Conservation (phyloP, 2,888 invertebrate species). For the Erannis defoliaria region DNA sequence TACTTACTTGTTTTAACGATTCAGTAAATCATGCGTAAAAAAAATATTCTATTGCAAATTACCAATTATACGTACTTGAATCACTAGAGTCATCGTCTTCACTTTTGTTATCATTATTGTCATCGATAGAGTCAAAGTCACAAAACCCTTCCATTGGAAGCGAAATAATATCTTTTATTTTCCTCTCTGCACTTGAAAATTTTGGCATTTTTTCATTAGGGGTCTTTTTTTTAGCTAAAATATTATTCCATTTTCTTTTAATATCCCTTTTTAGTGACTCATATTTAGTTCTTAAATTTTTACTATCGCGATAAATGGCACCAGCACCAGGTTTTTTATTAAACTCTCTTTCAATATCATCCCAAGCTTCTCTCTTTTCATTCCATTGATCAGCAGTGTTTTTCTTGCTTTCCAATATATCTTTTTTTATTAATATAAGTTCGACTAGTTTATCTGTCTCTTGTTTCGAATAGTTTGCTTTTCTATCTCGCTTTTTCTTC, state of each 20-base stretch:
- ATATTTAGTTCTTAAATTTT: conserved; percentile 22
- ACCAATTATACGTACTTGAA: conserved; percentile 15
- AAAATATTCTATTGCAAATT: too few species aligned
- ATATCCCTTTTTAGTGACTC: conserved; percentile 26
- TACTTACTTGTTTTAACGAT: too few species aligned
- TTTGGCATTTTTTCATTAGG: conserved; percentile 21
- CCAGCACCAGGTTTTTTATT: conserved; percentile 5
- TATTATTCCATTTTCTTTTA: conserved; percentile 25
- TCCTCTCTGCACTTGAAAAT: conserved; percentile 22
- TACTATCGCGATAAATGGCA: conserved; percentile 21
- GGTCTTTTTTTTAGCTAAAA: conserved; percentile 5
- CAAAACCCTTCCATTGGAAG: conserved; percentile 26
- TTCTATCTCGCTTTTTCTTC: conserved; percentile 31
- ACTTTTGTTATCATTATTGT: conserved; percentile 14
- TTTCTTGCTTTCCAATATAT: conserved; percentile 26
- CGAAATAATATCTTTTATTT: conserved; percentile 22
- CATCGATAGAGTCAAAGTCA: conserved; percentile 16
- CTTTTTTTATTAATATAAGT: conserved; percentile 14
- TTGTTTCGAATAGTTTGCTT: conserved; percentile 24
- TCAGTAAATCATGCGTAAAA: too few species aligned
- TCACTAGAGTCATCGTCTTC: conserved; percentile 21
- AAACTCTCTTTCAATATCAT: conserved; percentile 31
- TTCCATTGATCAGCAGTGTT: conserved; percentile 20
- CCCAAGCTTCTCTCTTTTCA: conserved; percentile 28
- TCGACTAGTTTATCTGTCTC: conserved; percentile 22